Percentiles rank a stretch among this genome's conserved stretches.
These are phyloP conservation scores for Heliconius himera DNA, from an alignment of 1,140 invertebrate genomes.

Conservation along the genomic window DNA sequence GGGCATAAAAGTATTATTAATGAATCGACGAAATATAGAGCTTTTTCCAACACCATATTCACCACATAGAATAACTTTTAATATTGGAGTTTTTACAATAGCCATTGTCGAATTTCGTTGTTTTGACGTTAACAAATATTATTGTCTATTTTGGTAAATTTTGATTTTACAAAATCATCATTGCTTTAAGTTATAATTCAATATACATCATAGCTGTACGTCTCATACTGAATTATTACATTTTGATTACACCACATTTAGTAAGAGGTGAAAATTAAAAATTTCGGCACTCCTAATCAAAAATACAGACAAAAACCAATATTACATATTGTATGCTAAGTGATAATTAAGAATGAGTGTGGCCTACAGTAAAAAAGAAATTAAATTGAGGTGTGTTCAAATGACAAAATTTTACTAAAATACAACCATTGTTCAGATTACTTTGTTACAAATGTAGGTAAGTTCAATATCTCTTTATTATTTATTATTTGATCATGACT, in stretches of 20 bases:
- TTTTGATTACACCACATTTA: background rate
- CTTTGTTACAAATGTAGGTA: background rate
- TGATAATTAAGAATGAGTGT: background rate
- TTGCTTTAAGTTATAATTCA: background rate
- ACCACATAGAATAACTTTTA: slow-evolving; percentile 97
- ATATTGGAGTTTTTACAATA: slow-evolving; percentile 91
- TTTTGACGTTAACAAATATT: slow-evolving; percentile 9
- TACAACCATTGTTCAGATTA: background rate
- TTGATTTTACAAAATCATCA: background rate
- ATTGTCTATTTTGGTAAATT: background rate
- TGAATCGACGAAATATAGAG: slow-evolving; percentile 94
- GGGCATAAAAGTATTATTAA: slow-evolving; percentile 92
- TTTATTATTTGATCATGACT: background rate
- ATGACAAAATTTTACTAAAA: background rate
- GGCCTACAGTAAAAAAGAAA: background rate
- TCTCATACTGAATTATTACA: background rate
- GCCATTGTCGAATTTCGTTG: slow-evolving; percentile 83
- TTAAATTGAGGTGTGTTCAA: background rate
- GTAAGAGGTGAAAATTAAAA: background rate
- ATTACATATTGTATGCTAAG: too few relatives aligned
- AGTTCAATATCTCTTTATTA: background rate
- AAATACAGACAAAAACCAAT: slow-evolving; percentile 1
- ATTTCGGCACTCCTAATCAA: background rate
- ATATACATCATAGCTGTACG: background rate
- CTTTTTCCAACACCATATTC: slow-evolving; percentile 98